Conservation (phyloP, 2,113 vertebrate species). For the Condylura cristata region DNA sequence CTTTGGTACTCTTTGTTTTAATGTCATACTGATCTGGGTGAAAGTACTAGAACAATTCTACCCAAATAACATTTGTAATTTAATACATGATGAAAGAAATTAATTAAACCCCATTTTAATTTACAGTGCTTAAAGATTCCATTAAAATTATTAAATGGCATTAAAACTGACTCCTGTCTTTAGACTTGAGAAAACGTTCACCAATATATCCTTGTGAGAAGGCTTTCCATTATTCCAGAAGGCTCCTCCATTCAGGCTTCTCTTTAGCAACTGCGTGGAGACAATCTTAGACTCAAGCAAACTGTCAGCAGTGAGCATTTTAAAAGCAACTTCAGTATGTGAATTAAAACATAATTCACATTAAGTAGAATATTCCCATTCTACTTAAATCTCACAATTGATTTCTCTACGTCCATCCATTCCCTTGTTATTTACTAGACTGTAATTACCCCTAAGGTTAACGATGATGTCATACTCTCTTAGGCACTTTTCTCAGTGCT, state of each 20-base stretch:
- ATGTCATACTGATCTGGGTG: background rate
- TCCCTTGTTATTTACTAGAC: background rate
- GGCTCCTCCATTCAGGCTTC: background rate
- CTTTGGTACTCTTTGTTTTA: background rate
- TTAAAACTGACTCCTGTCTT: background rate
- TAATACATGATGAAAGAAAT: background rate
- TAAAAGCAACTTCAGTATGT: background rate
- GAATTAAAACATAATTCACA: too few species aligned
- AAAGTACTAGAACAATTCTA: background rate
- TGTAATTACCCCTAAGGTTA: background rate
- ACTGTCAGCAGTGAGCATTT: background rate
- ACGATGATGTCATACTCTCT: background rate
- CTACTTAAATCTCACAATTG: background rate
- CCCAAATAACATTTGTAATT: background rate
- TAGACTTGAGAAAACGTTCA: background rate
- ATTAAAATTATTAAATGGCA: background rate
- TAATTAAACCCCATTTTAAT: background rate
- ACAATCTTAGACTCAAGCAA: background rate
- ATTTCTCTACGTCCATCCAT: background rate
- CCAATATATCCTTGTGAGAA: background rate
- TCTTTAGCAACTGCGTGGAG: background rate
- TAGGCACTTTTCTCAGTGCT: background rate
- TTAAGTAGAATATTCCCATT: too few species aligned
- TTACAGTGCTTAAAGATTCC: slow-evolving; percentile 9
- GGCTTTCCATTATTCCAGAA: background rate